phyloP scores from a whole-genome alignment of 1,140 invertebrate species.

The Olivierus martensii region DNA sequence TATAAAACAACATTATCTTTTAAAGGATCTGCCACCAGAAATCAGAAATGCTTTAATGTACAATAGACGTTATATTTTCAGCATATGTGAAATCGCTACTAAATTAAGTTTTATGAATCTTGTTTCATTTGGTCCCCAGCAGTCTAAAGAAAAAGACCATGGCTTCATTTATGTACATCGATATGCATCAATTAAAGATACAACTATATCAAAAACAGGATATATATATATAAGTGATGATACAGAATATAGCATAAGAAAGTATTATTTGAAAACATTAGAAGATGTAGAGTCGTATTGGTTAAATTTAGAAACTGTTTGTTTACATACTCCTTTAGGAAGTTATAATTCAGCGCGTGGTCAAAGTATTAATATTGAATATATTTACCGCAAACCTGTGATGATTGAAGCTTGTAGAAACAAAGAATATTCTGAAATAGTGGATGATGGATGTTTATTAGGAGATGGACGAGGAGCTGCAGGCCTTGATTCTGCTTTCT shows the following conservation, averaged over 20 bases:
- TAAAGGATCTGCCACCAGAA: conserved; percentile 36
- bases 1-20: conserved; percentile 45
- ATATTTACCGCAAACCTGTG: conserved; percentile 35
- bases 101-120: conserved; percentile 50
- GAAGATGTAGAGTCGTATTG: conserved; percentile 52
- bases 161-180: conserved; percentile 54
- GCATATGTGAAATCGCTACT: conserved; percentile 40
- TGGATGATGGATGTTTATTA: conserved; percentile 45
- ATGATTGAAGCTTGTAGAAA: conserved; percentile 34
- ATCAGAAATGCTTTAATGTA: conserved; percentile 38
- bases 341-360: conserved; percentile 23
- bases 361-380: conserved; percentile 20
- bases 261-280: conserved; percentile 21
- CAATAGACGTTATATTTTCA: conserved; percentile 46
- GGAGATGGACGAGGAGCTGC: conserved; percentile 56
- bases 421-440: conserved; percentile 33
- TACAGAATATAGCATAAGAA: conserved; percentile 1
- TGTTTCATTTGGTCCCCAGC: conserved; percentile 50
- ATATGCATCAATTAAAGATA: conserved; percentile 46
- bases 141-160: conserved; percentile 52
- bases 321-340: conserved; percentile 49
- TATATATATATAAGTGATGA: conserved; percentile 45
- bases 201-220: conserved; percentile 42
- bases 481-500: conserved; percentile 53
- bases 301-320: conserved; percentile 50